Evolutionary conservation across 2,113 vertebrate genomes (phyloP), one percentile per base, ranked within the genome.

Genomic region (Anolis sagrei): DNA sequence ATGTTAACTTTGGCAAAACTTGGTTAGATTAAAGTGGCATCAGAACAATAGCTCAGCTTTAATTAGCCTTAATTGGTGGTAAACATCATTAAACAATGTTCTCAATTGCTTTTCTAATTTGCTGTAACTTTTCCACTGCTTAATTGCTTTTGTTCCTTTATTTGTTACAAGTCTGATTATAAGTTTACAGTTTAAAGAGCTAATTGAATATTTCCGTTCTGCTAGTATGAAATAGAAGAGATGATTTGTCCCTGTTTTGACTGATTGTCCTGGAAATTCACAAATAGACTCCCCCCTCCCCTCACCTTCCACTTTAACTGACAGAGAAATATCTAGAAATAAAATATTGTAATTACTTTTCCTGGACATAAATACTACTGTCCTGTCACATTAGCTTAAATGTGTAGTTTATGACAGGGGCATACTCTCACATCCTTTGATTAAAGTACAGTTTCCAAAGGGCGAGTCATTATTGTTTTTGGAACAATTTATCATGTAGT

Each of bases 31-130:
- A n/a, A 76, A 48, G 76, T 32, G 14, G 18, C 32, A 69, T 61
- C 72, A 74, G n/a, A 81, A 70, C 68, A 61, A 48, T 0, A 14
- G 49, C 75, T 85, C 27, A 0, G 1, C 54, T 86, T 86, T 68
- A 81, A 85, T 89, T 83, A 88, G 51, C n/a, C 58, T 18, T 49
- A 68, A 68, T 87, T 54, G 3, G 27, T 1, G 0, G 49, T 74
- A 51, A 79, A 16, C 36, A 4, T 68, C 0, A 3, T 36, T 90
- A 86, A 75, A 44, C 58, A 29, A 1, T 62, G 18, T 39, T 76
- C 61, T 75, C 81, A 76, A 21, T 76, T 62, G 34, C 61, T 68
- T 68, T 29, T 29, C 29, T 27, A 68, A 68, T 68, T 68, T 68
- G 64, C 64, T 68, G 64, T 68, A 68, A n/a, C 64, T 68, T 68